Evolutionary conservation across 35 echinoderm and acorn worm genomes (phyloP), one percentile per base, ranked within the genome.

Genomic region (Apostichopus parvimensis): DNA sequence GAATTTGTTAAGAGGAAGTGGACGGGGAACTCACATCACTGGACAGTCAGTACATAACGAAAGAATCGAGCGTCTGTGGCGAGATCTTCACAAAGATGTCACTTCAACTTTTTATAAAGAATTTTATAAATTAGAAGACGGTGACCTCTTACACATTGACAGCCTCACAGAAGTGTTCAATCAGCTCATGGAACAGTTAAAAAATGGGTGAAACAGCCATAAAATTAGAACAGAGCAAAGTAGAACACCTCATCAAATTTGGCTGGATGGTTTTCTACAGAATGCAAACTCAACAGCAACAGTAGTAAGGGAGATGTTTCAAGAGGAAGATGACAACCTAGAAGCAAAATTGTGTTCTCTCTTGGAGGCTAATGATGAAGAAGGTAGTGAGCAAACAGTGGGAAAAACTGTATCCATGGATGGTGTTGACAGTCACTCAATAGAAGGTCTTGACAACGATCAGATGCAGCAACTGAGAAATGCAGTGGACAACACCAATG

Each of bases 11-110:
- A 55, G 82, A 23, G 82, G 82, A 14, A 15, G 6, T 25, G 80
- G 18, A 54, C 34, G 82, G 1, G 82, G 82, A 18, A 86, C 54
- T 17, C 59, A 59, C 59, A 86, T 86, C 21, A 64, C 54, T 86
- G 82, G 82, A 14, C 82, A 64, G 13, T 86, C 82, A 56, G 82
- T 86, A 5, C 82, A 86, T 86, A 86, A 86, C 58, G 54, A 57
- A 18, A 4, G 82, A 86, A 86, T 86, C 8, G 87, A 89, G 45
- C 87, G 87, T 53, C 87, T 73, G 4, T 89, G 87, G 87, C 61
- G 60, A 24, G 87, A 89, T 75, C 64, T 89, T 5, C 71, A 89
- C 26, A 73, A 89, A 45, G 87, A 70, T 89, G 87, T 89, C 0
- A 89, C 71, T 23, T 76, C 61, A 73, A 72, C 59, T 14, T 89